Conservation (phyloP, 53 echinoderm and acorn worm species). For the Patiria pectinifera region DNA sequence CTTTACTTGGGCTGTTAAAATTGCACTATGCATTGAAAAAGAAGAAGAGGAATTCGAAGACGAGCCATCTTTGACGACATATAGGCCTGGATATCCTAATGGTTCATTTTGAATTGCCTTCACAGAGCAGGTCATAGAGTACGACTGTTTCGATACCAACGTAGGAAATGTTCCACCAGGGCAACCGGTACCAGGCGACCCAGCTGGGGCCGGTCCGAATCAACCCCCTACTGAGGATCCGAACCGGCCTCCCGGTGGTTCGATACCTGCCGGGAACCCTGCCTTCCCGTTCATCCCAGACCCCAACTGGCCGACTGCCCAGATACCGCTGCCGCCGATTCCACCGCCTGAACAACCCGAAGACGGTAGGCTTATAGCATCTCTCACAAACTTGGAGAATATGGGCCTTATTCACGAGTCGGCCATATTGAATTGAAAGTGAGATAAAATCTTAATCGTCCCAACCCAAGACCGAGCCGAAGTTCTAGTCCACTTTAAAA, state of each 20-base stretch:
- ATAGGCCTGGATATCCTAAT: background rate
- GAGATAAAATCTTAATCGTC: too few relatives aligned
- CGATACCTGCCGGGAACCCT: constrained; percentile 57
- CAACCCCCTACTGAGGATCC: background rate
- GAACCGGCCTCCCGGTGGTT: constrained; percentile 49
- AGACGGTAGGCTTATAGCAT: background rate
- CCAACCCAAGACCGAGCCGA: too few relatives aligned
- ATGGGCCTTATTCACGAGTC: too few relatives aligned
- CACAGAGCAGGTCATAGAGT: constrained; percentile 52
- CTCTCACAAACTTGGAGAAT: too few relatives aligned
- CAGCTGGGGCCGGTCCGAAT: background rate
- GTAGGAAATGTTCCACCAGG: background rate
- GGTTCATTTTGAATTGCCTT: background rate
- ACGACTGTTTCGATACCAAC: constrained; percentile 58
- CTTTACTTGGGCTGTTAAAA: too few relatives aligned
- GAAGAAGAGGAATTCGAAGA: too few relatives aligned
- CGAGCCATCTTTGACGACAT: too few relatives aligned
- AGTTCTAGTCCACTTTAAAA: too few relatives aligned
- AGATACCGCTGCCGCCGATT: constrained; percentile 54
- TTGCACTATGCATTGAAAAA: too few relatives aligned
- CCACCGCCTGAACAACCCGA: constrained; percentile 10
- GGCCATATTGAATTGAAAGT: too few relatives aligned
- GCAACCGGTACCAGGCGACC: constrained; percentile 5
- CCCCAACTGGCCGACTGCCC: constrained; percentile 53
- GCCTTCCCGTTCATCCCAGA: constrained; percentile 48